phyloP scores from a whole-genome alignment of 2,888 invertebrate genomes.

The Odontothrips loti region DNA sequence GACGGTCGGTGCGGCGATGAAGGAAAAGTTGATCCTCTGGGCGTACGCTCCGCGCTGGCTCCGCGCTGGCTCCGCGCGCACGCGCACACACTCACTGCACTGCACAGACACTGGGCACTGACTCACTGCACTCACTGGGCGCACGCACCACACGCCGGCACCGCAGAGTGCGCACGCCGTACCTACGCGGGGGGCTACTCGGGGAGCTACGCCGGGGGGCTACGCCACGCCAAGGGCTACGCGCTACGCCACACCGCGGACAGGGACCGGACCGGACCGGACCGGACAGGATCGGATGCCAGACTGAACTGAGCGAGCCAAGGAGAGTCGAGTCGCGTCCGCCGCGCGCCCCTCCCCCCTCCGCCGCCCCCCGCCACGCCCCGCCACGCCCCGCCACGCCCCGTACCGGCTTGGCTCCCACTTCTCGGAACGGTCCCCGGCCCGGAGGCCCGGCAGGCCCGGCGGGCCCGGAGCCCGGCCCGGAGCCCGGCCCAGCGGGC shows the following conservation, averaged over 20 bases:
- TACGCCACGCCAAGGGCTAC: background rate
- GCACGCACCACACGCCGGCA: background rate
- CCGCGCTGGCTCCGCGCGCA: too few species aligned
- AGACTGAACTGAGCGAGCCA: slow-evolving; percentile 3
- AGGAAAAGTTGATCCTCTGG: too few species aligned
- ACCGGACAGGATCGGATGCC: background rate
- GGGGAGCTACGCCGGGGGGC: background rate
- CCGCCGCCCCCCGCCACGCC: background rate
- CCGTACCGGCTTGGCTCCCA: slow-evolving; percentile 21
- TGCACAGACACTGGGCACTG: background rate
- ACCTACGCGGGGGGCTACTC: background rate
- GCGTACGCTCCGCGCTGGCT: too few species aligned
- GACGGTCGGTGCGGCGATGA: too few species aligned
- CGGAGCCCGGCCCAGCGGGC: too few species aligned
- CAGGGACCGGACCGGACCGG: background rate
- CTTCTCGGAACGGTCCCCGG: slow-evolving; percentile 12
- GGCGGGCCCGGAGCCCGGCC: background rate
- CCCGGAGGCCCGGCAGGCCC: background rate
- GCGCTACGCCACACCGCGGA: background rate
- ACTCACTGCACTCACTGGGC: background rate
- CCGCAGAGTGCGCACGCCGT: background rate
- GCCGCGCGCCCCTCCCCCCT: background rate
- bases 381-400: slow-evolving; percentile 8
- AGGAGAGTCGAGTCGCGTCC: background rate
- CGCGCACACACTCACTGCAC: background rate